phyloP scores from a whole-genome alignment of 2,797 vertebrate species.

The Pipistrellus kuhlii region DNA sequence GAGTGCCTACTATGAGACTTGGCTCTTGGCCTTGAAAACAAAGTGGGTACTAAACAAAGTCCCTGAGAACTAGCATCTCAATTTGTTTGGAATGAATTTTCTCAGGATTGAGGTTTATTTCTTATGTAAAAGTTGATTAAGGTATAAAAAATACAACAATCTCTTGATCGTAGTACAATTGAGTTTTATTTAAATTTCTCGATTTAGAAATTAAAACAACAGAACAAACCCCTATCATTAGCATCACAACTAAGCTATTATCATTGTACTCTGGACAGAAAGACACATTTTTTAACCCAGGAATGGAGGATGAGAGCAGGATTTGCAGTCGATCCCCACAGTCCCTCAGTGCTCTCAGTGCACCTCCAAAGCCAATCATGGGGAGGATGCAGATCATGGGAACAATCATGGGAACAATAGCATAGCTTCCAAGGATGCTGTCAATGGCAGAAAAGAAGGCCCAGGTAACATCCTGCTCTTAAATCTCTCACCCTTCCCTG shows the following conservation, averaged over 20 bases:
- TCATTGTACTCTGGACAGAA: not conserved
- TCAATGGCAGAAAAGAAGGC: not conserved
- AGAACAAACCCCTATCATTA: not conserved
- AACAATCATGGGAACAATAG: too few relatives aligned
- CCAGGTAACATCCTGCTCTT: not conserved
- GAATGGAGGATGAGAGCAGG: not conserved
- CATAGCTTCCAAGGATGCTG: too few relatives aligned
- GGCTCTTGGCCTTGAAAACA: not conserved
- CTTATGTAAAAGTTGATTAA: not conserved
- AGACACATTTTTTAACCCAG: not conserved
- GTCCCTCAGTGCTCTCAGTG: rapidly evolving
- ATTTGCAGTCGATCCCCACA: not conserved
- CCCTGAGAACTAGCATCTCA: not conserved
- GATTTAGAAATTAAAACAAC: constrained; percentile 18
- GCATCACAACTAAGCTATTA: not conserved
- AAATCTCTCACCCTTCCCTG: not conserved
- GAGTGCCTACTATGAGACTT: not conserved
- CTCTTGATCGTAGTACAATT: not conserved
- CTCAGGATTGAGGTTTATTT: not conserved
- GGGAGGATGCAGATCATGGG: not conserved
- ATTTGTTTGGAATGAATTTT: not conserved
- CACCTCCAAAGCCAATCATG: not conserved
- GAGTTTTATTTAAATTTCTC: not conserved
- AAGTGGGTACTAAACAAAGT: not conserved
- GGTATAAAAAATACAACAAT: not conserved